Base-by-base conservation (phyloP, 2,888 invertebrate genomes). In the Noctua pronuba region DNA sequence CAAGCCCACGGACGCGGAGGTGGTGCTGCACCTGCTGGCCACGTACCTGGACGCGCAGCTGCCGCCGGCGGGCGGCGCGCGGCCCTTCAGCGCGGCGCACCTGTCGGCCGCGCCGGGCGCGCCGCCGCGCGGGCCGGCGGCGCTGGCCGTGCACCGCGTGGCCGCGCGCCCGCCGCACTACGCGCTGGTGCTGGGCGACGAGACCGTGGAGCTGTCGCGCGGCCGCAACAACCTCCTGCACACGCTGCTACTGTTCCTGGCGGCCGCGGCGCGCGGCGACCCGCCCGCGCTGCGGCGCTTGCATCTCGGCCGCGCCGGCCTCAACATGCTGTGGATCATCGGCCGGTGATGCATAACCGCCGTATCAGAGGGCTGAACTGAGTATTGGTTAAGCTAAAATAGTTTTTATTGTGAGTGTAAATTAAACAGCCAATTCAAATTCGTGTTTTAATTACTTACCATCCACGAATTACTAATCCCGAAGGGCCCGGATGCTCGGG, bases 1-100 rank as follows among this genome's bases (percentile, higher is more conserved):
- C 90, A 96, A 98, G 87, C 99, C 99, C 24, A 98, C 98, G n/a
- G 99, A 99, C 96, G 97, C 98, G 44, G 98, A 98, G 90, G 98
- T 99, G 86, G 96, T 99, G 80, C 98, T 99, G 97, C 99, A 99
- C 93, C 94, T 99, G 87, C 97, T 99, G 85, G 98, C 79, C 58
- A 75, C 84, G 75, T 99, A 99, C 94, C 96, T 99, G 96, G 99
- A 99, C 84, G 79, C 95, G 95, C 77, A 95, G 88, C 80, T 79
- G 86, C 87, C 81, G 72, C 67, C 75, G 67, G 72, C 62, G 66
- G 95, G 64, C 95, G 94, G 67, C 88, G 90, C 82, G 87, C 84
- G 86, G 89, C 95, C 77, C 94, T 92, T 94, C 98, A 98, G 38
- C 70, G 97, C 55, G 60, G 75, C 75, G 74, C 79, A 99, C 90